Percentiles rank a stretch among this genome's conserved stretches.
phyloP scores from a whole-genome alignment of 2,888 invertebrate species.

The Scaptomyza caliginosa region DNA sequence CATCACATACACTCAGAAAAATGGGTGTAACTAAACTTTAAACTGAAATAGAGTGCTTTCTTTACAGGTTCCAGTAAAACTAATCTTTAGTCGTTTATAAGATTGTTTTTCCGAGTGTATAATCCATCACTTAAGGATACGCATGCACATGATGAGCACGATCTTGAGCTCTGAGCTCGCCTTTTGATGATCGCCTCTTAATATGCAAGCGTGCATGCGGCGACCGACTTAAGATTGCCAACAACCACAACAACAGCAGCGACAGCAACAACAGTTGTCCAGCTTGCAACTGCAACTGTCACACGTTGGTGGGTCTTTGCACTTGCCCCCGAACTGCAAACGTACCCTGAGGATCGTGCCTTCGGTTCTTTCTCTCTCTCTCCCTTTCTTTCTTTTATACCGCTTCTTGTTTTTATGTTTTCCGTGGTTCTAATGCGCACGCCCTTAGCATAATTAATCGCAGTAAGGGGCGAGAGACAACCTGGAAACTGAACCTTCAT shows the following conservation, averaged over 20 bases:
- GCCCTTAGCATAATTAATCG: slow-evolving; percentile 74
- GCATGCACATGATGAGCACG: slow-evolving; percentile 61
- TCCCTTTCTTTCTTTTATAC: background rate
- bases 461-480: slow-evolving; percentile 10
- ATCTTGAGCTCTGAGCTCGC: slow-evolving; percentile 8
- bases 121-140: slow-evolving; percentile 30
- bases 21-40: background rate
- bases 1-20: slow-evolving; percentile 1
- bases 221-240: slow-evolving; percentile 70
- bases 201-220: slow-evolving; percentile 76
- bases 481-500: slow-evolving; percentile 66
- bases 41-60: background rate
- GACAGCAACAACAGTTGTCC: slow-evolving; percentile 32
- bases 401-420: background rate
- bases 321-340: slow-evolving; percentile 47
- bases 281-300: slow-evolving; percentile 47
- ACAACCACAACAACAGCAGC: slow-evolving; percentile 44
- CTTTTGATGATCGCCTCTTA: slow-evolving; percentile 63
- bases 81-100: too few relatives aligned
- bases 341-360: slow-evolving; percentile 43
- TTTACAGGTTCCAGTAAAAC: too few relatives aligned
- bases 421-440: slow-evolving; percentile 59
- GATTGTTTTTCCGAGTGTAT: background rate
- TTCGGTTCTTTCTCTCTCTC: background rate
- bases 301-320: slow-evolving; percentile 56